A percentile compares a stretch with the other conserved stretches of the same genome.
These are phyloP conservation scores for Anguilla obscura DNA, from an alignment of 2,797 vertebrate species.

Conservation along the genomic window DNA sequence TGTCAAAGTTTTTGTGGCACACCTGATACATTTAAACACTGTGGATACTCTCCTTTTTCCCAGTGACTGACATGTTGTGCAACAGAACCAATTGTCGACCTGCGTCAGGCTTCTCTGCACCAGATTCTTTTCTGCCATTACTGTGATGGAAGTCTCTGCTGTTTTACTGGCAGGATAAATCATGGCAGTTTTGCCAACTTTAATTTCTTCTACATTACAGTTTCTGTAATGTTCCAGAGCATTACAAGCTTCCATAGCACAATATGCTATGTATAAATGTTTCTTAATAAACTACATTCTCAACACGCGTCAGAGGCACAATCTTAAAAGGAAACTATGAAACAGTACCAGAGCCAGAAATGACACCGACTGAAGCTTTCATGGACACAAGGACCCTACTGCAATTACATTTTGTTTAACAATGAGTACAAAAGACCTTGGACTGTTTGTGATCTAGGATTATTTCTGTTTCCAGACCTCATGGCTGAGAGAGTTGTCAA, in stretches of 20 bases:
- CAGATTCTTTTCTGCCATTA: slow-evolving; percentile 43
- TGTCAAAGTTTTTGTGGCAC: slow-evolving; percentile 1
- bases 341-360: not conserved
- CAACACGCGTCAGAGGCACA: not conserved
- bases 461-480: too few relatives aligned
- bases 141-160: slow-evolving; percentile 48
- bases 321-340: not conserved
- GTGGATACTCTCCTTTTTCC: slow-evolving; percentile 41
- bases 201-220: slow-evolving; percentile 31
- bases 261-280: slow-evolving; percentile 29
- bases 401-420: not conserved
- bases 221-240: slow-evolving; percentile 33
- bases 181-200: slow-evolving; percentile 40
- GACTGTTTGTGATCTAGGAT: too few relatives aligned
- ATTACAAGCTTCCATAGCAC: slow-evolving; percentile 40
- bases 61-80: slow-evolving; percentile 37
- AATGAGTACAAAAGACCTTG: not conserved
- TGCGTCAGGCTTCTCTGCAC: slow-evolving; percentile 37
- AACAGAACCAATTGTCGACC: slow-evolving; percentile 45
- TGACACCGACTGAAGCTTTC: not conserved
- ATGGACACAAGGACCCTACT: not conserved
- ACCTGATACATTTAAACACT: slow-evolving; percentile 19
- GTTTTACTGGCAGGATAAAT: slow-evolving; percentile 30
- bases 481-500: too few relatives aligned
- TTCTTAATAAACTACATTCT: not conserved